Conservation (phyloP, 2,888 invertebrate species). For the Coecobrya sp. region DNA sequence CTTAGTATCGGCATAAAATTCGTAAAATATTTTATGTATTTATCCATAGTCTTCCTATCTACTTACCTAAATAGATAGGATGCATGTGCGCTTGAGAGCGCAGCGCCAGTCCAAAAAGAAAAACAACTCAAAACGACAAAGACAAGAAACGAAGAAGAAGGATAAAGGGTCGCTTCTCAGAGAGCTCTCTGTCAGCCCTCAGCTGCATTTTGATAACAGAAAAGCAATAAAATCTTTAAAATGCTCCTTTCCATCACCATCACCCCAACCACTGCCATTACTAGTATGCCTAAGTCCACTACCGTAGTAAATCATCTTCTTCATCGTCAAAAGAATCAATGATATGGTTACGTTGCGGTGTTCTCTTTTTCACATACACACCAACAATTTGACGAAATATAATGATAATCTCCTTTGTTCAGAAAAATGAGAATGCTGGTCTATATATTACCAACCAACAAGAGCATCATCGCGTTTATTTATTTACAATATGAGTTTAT, state of each 20-base stretch:
- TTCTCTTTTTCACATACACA: conserved; percentile 19
- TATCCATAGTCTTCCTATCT: conserved; percentile 18
- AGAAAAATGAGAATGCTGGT: not conserved
- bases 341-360: conserved; percentile 44
- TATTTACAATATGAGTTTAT: not conserved
- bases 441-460: conserved; percentile 22
- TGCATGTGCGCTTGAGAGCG: not conserved
- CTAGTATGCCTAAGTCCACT: not conserved
- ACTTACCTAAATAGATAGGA: not conserved
- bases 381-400: not conserved
- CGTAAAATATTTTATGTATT: conserved; percentile 46
- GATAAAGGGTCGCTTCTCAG: not conserved
- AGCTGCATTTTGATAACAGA: conserved; percentile 43
- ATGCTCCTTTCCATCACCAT: conserved; percentile 43
- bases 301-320: conserved; percentile 35
- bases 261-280: conserved; percentile 6
- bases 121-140: conserved; percentile 33
- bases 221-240: conserved; percentile 32
- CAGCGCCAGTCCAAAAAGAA: conserved; percentile 68
- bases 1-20: conserved; percentile 31
- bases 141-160: conserved; percentile 20
- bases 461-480: not conserved
- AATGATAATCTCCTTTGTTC: conserved; percentile 19
- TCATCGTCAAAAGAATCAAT: not conserved
- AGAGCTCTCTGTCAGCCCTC: conserved; percentile 8